A percentile compares a stretch with the other conserved stretches of the same genome.
These are phyloP conservation scores for Micrasema minimum DNA, from an alignment of 1,140 invertebrate species.

Conservation along the genomic window DNA sequence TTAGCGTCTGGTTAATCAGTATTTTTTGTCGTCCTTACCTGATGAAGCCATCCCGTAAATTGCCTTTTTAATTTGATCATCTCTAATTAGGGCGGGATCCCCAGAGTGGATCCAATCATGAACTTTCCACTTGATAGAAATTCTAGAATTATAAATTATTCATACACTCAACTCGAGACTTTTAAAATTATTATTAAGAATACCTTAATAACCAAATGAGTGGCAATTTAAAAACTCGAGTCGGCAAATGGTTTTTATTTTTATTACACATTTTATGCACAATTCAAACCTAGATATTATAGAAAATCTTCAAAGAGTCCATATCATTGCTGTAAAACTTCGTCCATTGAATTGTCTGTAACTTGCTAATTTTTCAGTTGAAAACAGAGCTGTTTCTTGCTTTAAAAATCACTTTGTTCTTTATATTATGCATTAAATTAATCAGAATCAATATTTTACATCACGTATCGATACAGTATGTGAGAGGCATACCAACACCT, in stretches of 20 bases:
- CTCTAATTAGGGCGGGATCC: conserved; percentile 3
- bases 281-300: too few relatives aligned
- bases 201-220: too few relatives aligned
- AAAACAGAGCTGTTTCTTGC: neutral
- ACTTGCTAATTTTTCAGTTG: neutral
- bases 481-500: neutral
- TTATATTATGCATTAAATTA: neutral
- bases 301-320: too few relatives aligned
- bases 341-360: neutral
- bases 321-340: too few relatives aligned
- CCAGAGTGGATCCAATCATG: conserved; percentile 1
- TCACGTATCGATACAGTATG: neutral
- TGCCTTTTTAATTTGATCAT: conserved; percentile 18
- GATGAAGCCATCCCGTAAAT: conserved; percentile 10
- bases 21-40: neutral
- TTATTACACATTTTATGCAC: too few relatives aligned
- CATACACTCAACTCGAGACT: too few relatives aligned
- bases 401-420: neutral
- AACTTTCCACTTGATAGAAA: conserved; percentile 4
- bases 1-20: neutral
- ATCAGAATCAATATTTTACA: conserved; percentile 18
- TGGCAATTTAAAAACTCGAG: too few relatives aligned
- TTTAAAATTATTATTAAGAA: too few relatives aligned
- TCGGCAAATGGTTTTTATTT: too few relatives aligned
- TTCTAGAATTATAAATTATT: conserved; percentile 7